Base-by-base conservation (phyloP, 2,888 invertebrate species). In the Conchocele bisecta region DNA sequence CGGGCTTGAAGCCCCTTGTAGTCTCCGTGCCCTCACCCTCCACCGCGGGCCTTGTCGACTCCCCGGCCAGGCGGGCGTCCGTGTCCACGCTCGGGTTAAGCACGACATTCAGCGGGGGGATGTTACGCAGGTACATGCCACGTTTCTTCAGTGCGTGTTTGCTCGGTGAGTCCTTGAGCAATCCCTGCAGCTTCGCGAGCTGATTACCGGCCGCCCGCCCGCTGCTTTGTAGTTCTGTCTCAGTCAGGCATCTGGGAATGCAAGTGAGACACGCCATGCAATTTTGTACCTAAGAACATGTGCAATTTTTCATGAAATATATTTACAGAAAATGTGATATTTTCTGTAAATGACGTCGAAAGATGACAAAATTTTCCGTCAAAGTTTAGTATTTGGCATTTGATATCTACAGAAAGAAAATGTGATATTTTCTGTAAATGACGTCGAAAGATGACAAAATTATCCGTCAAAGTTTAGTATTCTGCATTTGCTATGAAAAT, bases 151-250 rank as follows among this genome's bases (percentile, higher is more conserved):
- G 77, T 1, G 83, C 53, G 7, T 75, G 60, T 59, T 89, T 89
- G 22, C 73, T 37, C 2, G 90, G 88, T 6, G 65, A 50, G 67
- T 89, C 87, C 68, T 89, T 89, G 29, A 89, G 82, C 24, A 90
- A 72, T 6, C 88, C 87, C 33, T 83, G 71, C 13, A 90, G 74
- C 50, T 85, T 76, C 48, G 86, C 88, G 5, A 91, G 54, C 77
- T 91, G 90, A 75, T 89, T 89, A 60, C 86, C 84, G 13, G 89
- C 86, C 54, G 85, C 82, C 37, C 77, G 76, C 11, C 91, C 91
- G 20, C 63, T 39, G 4, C 75, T 68, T 4, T 50, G 77, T 71
- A 89, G 77, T 75, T 91, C 91, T 5, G 91, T 91, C 31, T 83
- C 86, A 37, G 87, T 82, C 33, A 86, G 77, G 60, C 87, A 84